Conservation (phyloP, 2,888 invertebrate genomes). For the Globia sparganii region DNA sequence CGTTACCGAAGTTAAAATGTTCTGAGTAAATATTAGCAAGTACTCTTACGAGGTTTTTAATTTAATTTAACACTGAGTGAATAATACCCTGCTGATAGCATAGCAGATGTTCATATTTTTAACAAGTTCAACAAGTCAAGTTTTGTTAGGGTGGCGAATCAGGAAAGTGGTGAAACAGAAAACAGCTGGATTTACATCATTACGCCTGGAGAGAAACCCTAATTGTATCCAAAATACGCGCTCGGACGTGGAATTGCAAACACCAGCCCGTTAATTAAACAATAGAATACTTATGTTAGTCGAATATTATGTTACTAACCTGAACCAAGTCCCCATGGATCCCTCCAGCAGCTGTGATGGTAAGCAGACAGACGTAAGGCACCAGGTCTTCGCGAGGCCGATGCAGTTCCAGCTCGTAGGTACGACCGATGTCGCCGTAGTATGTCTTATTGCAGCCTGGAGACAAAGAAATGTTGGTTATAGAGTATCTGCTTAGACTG, state of each 20-base stretch:
- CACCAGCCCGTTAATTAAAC: not conserved
- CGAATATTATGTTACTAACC: constrained; percentile 86
- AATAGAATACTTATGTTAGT: not conserved
- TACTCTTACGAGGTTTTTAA: constrained; percentile 19
- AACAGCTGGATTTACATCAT: not conserved
- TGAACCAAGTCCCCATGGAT: constrained; percentile 96
- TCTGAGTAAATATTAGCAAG: constrained; percentile 31
- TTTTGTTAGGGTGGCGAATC: no score
- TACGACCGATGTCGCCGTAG: constrained; percentile 96
- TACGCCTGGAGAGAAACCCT: not conserved
- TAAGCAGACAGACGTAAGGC: constrained; percentile 96
- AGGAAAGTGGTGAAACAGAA: not conserved
- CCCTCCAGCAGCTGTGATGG: constrained; percentile 95
- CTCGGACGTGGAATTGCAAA: no score
- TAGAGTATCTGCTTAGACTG: no score
- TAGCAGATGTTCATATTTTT: constrained; percentile 8
- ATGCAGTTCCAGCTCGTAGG: constrained; percentile 96
- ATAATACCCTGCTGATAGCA: constrained; percentile 17
- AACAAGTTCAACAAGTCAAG: constrained; percentile 11
- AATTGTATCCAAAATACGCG: no score
- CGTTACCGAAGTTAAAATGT: constrained; percentile 33
- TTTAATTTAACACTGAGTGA: constrained; percentile 26
- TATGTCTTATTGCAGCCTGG: constrained; percentile 97
- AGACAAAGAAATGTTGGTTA: constrained; percentile 71
- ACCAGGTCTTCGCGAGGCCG: constrained; percentile 96